Evolutionary conservation across 37 sponge, comb jelly and placozoan genomes (phyloP), one percentile per base, ranked within the genome.

Genomic region (Hormiphora californensis): DNA sequence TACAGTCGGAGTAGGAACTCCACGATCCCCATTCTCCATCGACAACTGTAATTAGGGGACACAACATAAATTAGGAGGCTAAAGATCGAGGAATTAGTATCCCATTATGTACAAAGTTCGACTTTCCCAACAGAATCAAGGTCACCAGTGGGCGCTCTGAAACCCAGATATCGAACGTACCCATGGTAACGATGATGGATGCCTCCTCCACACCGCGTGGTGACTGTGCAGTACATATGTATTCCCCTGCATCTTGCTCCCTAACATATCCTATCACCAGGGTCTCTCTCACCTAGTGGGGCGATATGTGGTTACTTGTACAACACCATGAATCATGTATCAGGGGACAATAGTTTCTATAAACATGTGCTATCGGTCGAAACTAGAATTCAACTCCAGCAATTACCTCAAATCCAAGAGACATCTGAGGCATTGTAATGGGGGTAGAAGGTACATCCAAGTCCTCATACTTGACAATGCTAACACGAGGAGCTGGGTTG

Each of bases 21-120:
- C 81, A 73, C n/a, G 32, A 43, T 4, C 81, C 43, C 81, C 81
- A 73, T n/a, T 17, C 43, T 0, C 81, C 81, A 28, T 73, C 81
- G n/a, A 73, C 35, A 73, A 73, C 81, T 73, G 81, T 0, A 12
- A 15, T 17, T 17, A 15, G 15, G 15, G 53, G 53, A 15, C 12
- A 17, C 53, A 49, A 49, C 15, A 49, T 49, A 9, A 49, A 9
- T 49, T 9, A 49, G 9, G 53, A 17, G 53, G 15, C 12, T 9
- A 49, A 15, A 49, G 12, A 9, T 17, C 9, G 9, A 49, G 53
- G 15, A 9, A 9, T 17, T 49, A 15, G 53, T 49, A 15, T 15
- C 15, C 53, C 53, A 15, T 49, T 49, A 49, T 49, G 9, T 49
- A 17, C 15, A 49, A 49, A 49, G 15, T n/a, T n/a, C n/a, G n/a